Percentiles rank a stretch among this genome's conserved stretches.
These are phyloP conservation scores for Sylvilagus floridanus DNA, from an alignment of 2,797 vertebrate genomes.

Conservation along the genomic window DNA sequence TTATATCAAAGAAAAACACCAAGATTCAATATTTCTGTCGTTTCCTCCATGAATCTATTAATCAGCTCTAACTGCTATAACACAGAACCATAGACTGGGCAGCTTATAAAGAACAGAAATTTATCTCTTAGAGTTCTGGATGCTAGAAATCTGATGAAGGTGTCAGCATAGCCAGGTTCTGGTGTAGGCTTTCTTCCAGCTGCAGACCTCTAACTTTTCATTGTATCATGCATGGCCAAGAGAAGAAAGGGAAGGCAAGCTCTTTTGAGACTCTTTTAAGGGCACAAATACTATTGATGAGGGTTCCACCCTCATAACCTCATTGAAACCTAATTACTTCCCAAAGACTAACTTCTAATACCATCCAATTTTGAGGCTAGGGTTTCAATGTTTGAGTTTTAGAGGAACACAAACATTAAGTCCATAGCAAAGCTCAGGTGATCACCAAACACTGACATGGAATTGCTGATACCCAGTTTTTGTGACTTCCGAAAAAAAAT, in stretches of 20 bases:
- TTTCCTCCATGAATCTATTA: neutral
- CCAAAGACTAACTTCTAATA: neutral
- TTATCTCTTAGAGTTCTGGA: neutral
- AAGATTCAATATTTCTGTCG: neutral
- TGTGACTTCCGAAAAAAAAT: neutral
- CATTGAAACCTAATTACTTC: neutral
- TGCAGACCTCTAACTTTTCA: neutral
- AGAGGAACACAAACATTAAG: neutral
- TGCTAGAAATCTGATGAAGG: neutral
- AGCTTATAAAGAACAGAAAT: neutral
- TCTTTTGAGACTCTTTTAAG: neutral
- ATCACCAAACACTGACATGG: neutral
- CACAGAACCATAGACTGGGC: neutral
- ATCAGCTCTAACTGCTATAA: neutral
- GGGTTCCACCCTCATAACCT: neutral
- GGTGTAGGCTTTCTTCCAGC: neutral
- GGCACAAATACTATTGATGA: neutral
- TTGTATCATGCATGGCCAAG: neutral
- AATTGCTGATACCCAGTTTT: neutral
- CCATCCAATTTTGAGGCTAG: neutral
- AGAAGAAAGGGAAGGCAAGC: neutral
- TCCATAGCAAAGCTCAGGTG: neutral
- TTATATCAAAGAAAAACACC: constrained; percentile 13
- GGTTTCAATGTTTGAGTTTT: neutral
- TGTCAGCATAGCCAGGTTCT: too few relatives aligned